Conservation (phyloP, 2,888 invertebrate genomes). For the Synergus japonicus region DNA sequence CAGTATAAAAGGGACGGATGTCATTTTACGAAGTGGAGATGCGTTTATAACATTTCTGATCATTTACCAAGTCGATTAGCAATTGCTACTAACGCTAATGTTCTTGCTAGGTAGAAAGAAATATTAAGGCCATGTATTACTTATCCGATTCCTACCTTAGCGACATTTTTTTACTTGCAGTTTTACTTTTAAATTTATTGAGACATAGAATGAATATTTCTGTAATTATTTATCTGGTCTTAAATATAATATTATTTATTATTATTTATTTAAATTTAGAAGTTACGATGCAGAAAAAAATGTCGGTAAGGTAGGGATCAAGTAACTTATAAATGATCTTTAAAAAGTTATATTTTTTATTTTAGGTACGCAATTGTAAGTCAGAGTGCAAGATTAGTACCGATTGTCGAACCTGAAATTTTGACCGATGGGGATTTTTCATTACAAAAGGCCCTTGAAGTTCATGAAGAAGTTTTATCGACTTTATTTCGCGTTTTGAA, state of each 20-base stretch:
- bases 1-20: conserved; percentile 98
- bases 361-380: conserved; percentile 93
- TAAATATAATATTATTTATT: too few species aligned
- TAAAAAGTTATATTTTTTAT: not conserved
- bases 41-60: conserved; percentile 95
- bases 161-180: too few species aligned
- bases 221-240: too few species aligned
- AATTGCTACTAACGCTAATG: conserved; percentile 96
- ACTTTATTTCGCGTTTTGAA: conserved; percentile 86
- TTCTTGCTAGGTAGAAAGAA: conserved; percentile 85
- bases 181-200: too few species aligned
- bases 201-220: too few species aligned
- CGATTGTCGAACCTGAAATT: conserved; percentile 99
- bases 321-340: too few species aligned
- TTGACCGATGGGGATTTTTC: conserved; percentile 98
- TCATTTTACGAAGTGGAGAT: conserved; percentile 99
- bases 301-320: too few species aligned
- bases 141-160: too few species aligned
- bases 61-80: conserved; percentile 92
- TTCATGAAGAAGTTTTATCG: conserved; percentile 95
- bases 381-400: conserved; percentile 97
- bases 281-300: too few species aligned
- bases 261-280: too few species aligned
- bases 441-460: conserved; percentile 93
- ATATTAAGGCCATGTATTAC: too few species aligned